Base-by-base conservation (phyloP, 2,888 invertebrate species). In the Andrena camellia region DNA sequence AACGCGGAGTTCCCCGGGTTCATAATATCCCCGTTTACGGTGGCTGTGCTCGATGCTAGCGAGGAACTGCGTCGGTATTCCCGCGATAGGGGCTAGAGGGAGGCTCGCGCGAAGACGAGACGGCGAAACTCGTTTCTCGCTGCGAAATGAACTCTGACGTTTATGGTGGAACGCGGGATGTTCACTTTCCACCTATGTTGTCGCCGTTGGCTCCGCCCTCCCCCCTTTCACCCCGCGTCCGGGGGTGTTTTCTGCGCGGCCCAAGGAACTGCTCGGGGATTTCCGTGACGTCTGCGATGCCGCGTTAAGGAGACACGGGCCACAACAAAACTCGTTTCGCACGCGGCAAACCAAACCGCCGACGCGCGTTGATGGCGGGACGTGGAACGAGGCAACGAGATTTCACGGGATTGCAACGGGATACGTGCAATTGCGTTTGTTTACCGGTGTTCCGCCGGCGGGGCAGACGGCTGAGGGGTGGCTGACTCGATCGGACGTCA, bases 281-380 rank as follows among this genome's bases (percentile, higher is more conserved):
- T 78, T 78, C 78, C 35, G 68, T 63, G 81, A 81, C 67, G 72
- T 81, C 72, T 72, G 67, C 63, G 68, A 72, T 48, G 54, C 67
- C 78, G 59, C 62, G 80, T 71, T 78, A 81, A 81, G 78, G 68
- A 81, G 73, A 59, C 81, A 42, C 73, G 60, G 42, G 17, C 42
- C 42, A 72, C 79, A 81, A 81, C 81, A 64, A 74, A 80, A 75
- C 74, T 80, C 81, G 75, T 82, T 70, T 70, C 81, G 64, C 73
- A n/a, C 57, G 57, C 42, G 26, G 20, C 72, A 60, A 48, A 70
- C 79, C 70, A 66, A 69, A 70, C 62, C 74, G 52, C 48, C 52
- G 79, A 79, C 64, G 79, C 59, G 74, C 69, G 80, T 71, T 78
- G 71, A 80, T 78, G 66, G 64, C 26, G 54, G 29, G 33, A 52